phyloP scores from a whole-genome alignment of 2,888 invertebrate genomes.

The Xestobium rufovillosum region DNA sequence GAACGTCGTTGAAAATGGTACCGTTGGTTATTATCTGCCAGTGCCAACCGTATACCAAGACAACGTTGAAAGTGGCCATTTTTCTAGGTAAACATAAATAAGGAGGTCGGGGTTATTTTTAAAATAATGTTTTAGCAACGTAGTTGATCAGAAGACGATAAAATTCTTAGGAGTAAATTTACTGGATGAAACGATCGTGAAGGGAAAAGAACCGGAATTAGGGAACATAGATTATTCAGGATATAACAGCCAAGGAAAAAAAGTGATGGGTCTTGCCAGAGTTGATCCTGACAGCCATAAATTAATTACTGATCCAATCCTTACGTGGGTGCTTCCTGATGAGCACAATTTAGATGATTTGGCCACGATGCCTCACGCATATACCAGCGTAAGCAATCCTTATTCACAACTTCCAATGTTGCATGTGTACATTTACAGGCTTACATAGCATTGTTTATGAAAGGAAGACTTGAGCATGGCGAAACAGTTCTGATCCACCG shows the following conservation, averaged over 20 bases:
- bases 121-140: slow-evolving; percentile 18
- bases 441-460: slow-evolving; percentile 41
- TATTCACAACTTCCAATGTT: not conserved
- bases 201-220: slow-evolving; percentile 30
- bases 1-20: slow-evolving; percentile 61
- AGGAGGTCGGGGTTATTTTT: too few species aligned
- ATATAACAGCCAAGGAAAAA: slow-evolving; percentile 44
- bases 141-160: slow-evolving; percentile 29
- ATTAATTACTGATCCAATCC: slow-evolving; percentile 37
- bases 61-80: slow-evolving; percentile 22
- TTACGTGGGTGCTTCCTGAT: slow-evolving; percentile 63
- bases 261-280: slow-evolving; percentile 60
- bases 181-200: slow-evolving; percentile 35
- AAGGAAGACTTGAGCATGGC: slow-evolving; percentile 33
- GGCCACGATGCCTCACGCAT: slow-evolving; percentile 74
- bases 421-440: slow-evolving; percentile 38
- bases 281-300: slow-evolving; percentile 33
- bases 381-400: slow-evolving; percentile 47
- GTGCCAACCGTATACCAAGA: slow-evolving; percentile 32
- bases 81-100: too few species aligned
- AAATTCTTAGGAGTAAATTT: slow-evolving; percentile 36
- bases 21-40: slow-evolving; percentile 29
- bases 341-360: slow-evolving; percentile 68
- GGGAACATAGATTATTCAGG: slow-evolving; percentile 40
- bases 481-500: slow-evolving; percentile 49